A percentile compares a stretch with the other conserved stretches of the same genome.
phyloP scores from a whole-genome alignment of 2,888 invertebrate genomes.

The Isotomurus palustris region DNA sequence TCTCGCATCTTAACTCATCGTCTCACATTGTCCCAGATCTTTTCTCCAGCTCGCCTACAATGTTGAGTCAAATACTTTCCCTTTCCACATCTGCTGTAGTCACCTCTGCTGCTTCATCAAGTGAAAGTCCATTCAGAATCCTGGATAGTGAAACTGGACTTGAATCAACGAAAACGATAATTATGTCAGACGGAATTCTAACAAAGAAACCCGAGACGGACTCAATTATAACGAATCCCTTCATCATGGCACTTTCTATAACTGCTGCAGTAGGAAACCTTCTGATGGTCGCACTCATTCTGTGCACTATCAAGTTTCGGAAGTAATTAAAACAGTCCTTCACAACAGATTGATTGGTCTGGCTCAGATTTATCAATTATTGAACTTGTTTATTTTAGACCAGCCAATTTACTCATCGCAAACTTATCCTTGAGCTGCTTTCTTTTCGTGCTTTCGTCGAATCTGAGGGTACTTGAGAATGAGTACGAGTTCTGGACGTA shows the following conservation, averaged over 20 bases:
- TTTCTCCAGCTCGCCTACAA: no score
- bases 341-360: neutral
- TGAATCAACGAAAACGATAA: no score
- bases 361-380: slow-evolving; percentile 4
- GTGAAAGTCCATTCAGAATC: no score
- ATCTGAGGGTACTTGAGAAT: slow-evolving; percentile 26
- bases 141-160: no score
- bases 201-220: slow-evolving; percentile 18
- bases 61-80: no score
- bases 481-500: slow-evolving; percentile 23
- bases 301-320: slow-evolving; percentile 24
- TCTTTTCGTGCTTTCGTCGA: slow-evolving; percentile 30
- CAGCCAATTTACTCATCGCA: slow-evolving; percentile 39
- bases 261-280: slow-evolving; percentile 25
- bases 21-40: no score
- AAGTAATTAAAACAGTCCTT: slow-evolving; percentile 15
- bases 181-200: no score
- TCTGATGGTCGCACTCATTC: slow-evolving; percentile 22
- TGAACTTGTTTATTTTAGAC: slow-evolving; percentile 26
- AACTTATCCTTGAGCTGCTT: slow-evolving; percentile 34
- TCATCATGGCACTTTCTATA: slow-evolving; percentile 14
- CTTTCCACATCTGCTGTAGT: no score
- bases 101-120: no score
- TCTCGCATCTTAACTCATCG: no score
- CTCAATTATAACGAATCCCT: slow-evolving; percentile 19